Percentiles rank a stretch among this genome's conserved stretches.
Conservation (phyloP, 2,797 vertebrate species). For the Lycodopsis pacificus region DNA sequence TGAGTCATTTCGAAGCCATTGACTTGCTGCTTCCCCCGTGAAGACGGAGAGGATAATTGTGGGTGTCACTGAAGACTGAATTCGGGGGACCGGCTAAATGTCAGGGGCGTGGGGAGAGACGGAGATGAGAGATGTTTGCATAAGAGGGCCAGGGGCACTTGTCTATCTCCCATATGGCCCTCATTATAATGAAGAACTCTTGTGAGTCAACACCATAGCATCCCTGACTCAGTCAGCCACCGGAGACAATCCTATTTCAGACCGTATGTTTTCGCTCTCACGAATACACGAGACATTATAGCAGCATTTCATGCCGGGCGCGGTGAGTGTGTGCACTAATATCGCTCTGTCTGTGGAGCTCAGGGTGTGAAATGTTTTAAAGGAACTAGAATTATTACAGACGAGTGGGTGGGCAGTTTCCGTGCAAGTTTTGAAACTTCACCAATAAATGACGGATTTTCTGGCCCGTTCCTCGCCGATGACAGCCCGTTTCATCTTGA, state of each 20-base stretch:
- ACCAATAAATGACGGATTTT: constrained; percentile 76
- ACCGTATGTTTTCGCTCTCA: constrained; percentile 55
- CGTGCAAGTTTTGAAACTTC: constrained; percentile 70
- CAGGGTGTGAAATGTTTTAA: constrained; percentile 50
- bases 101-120: constrained; percentile 73
- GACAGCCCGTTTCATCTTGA: constrained; percentile 77
- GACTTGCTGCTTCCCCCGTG: constrained; percentile 56
- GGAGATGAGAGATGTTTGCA: constrained; percentile 77
- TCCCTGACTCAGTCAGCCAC: constrained; percentile 74
- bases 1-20: constrained; percentile 68
- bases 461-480: constrained; percentile 43
- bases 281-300: constrained; percentile 48
- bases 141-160: constrained; percentile 73
- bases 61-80: constrained; percentile 67
- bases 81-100: constrained; percentile 73
- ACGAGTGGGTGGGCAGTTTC: constrained; percentile 59
- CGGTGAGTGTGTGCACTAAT: constrained; percentile 17
- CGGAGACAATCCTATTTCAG: constrained; percentile 71
- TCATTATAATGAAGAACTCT: constrained; percentile 82
- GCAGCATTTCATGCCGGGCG: constrained; percentile 46
- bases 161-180: constrained; percentile 74
- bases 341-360: constrained; percentile 33
- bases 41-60: constrained; percentile 68
- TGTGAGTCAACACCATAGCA: constrained; percentile 81
- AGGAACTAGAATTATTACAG: constrained; percentile 46